These are phyloP conservation scores for Apotomis betuletana DNA, from an alignment of 2,888 invertebrate species.

Conservation along the genomic window DNA sequence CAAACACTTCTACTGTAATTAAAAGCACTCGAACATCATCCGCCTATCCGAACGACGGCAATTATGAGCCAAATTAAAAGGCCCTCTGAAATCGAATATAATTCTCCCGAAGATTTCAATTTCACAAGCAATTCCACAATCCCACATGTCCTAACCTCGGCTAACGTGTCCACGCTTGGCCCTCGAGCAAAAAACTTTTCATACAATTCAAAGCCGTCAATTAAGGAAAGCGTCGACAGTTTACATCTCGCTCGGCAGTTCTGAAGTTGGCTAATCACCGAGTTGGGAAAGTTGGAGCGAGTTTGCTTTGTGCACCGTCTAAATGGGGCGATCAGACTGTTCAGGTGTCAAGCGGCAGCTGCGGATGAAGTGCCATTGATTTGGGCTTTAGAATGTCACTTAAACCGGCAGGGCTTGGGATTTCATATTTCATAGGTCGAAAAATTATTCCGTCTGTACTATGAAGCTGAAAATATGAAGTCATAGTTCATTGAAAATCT, in stretches of 20 bases:
- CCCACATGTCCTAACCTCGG: slow-evolving; percentile 24
- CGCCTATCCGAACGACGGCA: slow-evolving; percentile 66
- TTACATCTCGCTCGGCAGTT: slow-evolving; percentile 51
- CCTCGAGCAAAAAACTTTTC: slow-evolving; percentile 15
- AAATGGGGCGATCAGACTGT: slow-evolving; percentile 42
- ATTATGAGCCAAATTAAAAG: slow-evolving; percentile 71
- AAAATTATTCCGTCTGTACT: no score
- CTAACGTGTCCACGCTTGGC: slow-evolving; percentile 18
- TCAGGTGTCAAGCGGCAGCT: slow-evolving; percentile 54
- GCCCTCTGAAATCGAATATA: slow-evolving; percentile 60
- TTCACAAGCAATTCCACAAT: slow-evolving; percentile 47
- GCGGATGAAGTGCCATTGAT: slow-evolving; percentile 53
- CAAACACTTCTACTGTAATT: slow-evolving; percentile 60
- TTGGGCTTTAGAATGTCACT: slow-evolving; percentile 13
- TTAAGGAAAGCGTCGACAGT: slow-evolving; percentile 42
- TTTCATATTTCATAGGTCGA: not conserved
- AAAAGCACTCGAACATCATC: slow-evolving; percentile 73
- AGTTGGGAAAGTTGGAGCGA: slow-evolving; percentile 49
- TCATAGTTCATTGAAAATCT: no score
- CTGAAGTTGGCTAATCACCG: slow-evolving; percentile 50
- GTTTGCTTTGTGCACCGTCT: slow-evolving; percentile 45
- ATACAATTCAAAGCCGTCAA: slow-evolving; percentile 29
- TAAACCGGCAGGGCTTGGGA: slow-evolving; percentile 8
- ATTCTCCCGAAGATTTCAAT: slow-evolving; percentile 61
- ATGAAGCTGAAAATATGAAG: no score